These are phyloP conservation scores for Myotis findleyi DNA, from an alignment of 2,797 vertebrate genomes.

Conservation along the genomic window DNA sequence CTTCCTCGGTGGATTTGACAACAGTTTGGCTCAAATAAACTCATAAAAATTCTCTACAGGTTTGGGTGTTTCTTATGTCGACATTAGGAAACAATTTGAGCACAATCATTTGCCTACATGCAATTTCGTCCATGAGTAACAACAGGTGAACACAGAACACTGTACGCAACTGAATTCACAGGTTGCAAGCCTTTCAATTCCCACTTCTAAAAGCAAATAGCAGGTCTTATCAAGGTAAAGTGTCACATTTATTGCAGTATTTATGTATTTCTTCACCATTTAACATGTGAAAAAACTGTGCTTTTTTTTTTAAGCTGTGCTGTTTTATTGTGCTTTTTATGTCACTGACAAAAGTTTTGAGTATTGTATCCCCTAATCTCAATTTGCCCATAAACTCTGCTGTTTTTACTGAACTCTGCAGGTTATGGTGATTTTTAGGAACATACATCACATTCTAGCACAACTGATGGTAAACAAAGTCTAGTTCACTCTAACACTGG, in stretches of 20 bases:
- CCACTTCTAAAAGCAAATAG: neutral
- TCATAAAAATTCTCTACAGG: neutral
- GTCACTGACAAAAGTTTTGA: neutral
- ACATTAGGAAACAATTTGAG: neutral
- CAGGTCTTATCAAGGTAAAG: neutral
- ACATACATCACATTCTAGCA: neutral
- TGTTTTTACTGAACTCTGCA: conserved; percentile 6
- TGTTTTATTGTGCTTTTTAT: neutral
- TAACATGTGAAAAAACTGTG: neutral
- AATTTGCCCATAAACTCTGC: neutral
- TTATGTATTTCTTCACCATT: neutral
- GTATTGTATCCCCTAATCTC: neutral
- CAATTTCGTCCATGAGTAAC: neutral
- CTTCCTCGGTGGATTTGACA: neutral
- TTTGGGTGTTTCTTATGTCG: neutral
- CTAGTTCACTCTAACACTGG: neutral
- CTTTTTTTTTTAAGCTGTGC: neutral
- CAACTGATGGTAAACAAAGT: neutral
- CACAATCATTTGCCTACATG: neutral
- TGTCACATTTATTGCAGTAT: neutral
- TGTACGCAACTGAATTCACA: neutral
- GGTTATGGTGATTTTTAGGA: neutral
- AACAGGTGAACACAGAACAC: neutral
- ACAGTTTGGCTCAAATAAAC: neutral
- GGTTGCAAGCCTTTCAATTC: neutral